A percentile compares a stretch with the other conserved stretches of the same genome.
Conservation (phyloP, 1,140 invertebrate genomes). For the Ruditapes philippinarum region DNA sequence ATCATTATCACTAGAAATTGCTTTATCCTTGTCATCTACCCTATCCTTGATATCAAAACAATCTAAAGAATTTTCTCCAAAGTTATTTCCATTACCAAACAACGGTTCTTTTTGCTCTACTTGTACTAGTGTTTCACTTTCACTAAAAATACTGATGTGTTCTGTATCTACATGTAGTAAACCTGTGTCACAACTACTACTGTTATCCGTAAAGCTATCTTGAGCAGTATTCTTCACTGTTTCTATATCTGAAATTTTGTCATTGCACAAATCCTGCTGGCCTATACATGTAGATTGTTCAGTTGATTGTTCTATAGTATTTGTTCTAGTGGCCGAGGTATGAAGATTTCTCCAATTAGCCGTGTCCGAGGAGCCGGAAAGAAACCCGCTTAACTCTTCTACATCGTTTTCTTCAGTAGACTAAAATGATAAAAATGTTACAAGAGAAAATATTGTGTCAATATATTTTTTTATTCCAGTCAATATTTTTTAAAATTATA, state of each 20-base stretch:
- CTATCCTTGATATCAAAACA: neutral
- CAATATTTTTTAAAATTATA: too few species aligned
- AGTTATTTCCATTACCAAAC: neutral
- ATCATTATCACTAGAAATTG: neutral
- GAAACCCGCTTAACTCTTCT: neutral
- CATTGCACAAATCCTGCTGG: neutral
- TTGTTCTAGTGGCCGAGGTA: neutral
- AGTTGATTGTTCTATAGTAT: neutral
- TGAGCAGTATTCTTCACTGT: neutral
- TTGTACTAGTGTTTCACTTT: neutral
- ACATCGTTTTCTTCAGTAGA: neutral
- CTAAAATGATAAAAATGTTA: too few species aligned
- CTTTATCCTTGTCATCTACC: neutral
- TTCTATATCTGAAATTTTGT: neutral
- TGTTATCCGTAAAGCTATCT: neutral
- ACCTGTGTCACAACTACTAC: neutral
- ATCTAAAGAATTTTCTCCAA: neutral
- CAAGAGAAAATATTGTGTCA: too few species aligned
- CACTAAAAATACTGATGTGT: neutral
- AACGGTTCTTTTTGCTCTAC: neutral
- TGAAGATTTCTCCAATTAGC: constrained; percentile 27
- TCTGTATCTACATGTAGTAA: neutral
- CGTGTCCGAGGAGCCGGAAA: neutral
- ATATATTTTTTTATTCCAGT: too few species aligned
- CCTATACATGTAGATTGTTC: too few species aligned